Conservation (phyloP, 2,113 vertebrate genomes). For the Acinonyx jubatus region DNA sequence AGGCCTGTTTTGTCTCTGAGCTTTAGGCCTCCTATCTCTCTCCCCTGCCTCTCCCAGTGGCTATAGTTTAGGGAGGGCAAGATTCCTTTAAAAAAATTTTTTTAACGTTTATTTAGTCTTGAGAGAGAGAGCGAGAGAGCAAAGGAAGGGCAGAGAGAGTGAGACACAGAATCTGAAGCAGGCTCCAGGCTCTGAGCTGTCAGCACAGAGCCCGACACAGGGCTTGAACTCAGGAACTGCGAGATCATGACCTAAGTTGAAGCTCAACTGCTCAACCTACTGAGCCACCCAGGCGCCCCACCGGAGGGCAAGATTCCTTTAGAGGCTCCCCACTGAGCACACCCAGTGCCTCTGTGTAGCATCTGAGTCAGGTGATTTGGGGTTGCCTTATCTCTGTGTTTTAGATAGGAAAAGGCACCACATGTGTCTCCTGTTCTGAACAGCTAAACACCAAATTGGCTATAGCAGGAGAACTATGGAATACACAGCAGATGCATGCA, state of each 20-base stretch:
- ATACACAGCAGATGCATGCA: background rate
- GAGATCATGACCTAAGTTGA: no score
- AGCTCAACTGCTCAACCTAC: no score
- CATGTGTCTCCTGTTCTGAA: background rate
- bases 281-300: no score
- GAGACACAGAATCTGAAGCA: no score
- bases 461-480: background rate
- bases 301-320: background rate
- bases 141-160: no score
- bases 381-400: background rate
- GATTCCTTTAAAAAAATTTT: background rate
- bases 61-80: background rate
- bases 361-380: background rate
- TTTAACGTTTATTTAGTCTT: no score
- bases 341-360: background rate
- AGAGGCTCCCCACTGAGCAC: background rate
- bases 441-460: background rate
- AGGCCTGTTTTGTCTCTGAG: background rate
- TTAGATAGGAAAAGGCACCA: background rate
- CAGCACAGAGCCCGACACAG: no score
- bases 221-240: no score
- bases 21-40: background rate
- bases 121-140: no score
- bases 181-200: no score
- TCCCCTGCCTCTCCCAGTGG: background rate